These are phyloP conservation scores for Archaeoteleia sp. DNA, from an alignment of 2,888 invertebrate genomes.

Conservation along the genomic window DNA sequence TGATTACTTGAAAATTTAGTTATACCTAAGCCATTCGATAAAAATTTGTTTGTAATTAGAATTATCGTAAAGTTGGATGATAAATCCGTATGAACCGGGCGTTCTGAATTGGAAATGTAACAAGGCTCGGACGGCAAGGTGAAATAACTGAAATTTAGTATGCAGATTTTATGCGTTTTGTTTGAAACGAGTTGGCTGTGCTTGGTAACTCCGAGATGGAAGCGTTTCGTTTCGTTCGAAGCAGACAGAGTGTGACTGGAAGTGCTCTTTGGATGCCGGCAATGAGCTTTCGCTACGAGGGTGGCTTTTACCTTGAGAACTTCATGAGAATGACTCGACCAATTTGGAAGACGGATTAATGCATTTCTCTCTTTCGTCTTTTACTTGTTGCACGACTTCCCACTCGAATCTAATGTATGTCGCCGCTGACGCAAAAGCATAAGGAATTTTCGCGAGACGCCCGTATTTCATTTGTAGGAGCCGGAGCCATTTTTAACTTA, in stretches of 20 bases:
- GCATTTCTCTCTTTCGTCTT: constrained; percentile 22
- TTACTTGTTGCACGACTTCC: constrained; percentile 40
- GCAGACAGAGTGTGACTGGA: constrained; percentile 46
- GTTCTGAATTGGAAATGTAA: constrained; percentile 43
- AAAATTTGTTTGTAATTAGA: constrained; percentile 36
- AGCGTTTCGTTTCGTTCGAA: constrained; percentile 40
- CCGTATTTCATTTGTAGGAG: too few species aligned
- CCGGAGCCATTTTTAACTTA: too few species aligned
- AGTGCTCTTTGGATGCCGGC: constrained; percentile 48
- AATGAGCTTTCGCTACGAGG: constrained; percentile 39
- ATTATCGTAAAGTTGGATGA: constrained; percentile 34
- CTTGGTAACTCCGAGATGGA: constrained; percentile 30
- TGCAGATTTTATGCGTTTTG: constrained; percentile 50
- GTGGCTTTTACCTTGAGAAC: constrained; percentile 48
- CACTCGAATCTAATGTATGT: constrained; percentile 23
- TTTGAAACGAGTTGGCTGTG: constrained; percentile 42
- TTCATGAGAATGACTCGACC: constrained; percentile 47
- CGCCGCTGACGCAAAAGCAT: constrained; percentile 11
- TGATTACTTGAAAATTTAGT: too few species aligned
- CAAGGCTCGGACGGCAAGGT: constrained; percentile 36
- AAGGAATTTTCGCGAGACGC: constrained; percentile 22
- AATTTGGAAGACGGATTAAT: constrained; percentile 39
- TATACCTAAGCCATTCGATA: too few species aligned
- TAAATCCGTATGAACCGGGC: constrained; percentile 40
- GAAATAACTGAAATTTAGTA: constrained; percentile 47